Evolutionary conservation across 2,797 vertebrate genomes (phyloP), one percentile per base, ranked within the genome.

Genomic region (Hapalemur alaotrensis): DNA sequence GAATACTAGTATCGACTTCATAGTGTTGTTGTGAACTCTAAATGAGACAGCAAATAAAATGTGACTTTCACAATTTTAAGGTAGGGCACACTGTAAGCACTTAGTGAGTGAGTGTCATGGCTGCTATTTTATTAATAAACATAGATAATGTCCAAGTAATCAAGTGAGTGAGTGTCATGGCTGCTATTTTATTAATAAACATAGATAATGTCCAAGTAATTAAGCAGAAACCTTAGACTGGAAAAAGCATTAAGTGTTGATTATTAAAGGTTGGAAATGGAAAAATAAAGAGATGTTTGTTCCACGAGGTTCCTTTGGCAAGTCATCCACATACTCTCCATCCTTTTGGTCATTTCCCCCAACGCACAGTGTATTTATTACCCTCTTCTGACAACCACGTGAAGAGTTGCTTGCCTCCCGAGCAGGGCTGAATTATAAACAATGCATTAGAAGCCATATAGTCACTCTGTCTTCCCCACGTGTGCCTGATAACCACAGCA

Each of bases 401-500:
- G 97, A 98, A 98, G 97, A 97, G 92, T 93, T 92, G 95, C 88
- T 91, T 97, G 89, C 95, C 95, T 98, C 93, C 95, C 97, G 70
- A 90, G n/a, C 93, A 86, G 72, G 10, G 10, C 93, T 97, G 89
- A 97, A 67, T 98, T 98, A 98, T 89, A 81, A 96, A 97, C 10
- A 11, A 94, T 90, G 97, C 93, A 93, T 98, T 95, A 89, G 84
- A 93, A 98, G 92, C 87, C 91, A 57, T 98, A 96, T 96, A 97
- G 97, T 98, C 91, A 93, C 92, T 92, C 94, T 96, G 89, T 96
- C 96, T 98, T 97, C 96, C 97, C 97, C 94, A 81, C 0, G 12
- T 72, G 88, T 95, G 91, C 97, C 97, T 98, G 97, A 95, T 98
- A 98, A 98, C 96, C 94, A 81, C 61, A 84, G 96, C 88, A 93